These are phyloP conservation scores for Brienomyrus longianalis DNA, from an alignment of 2,113 vertebrate genomes.

Conservation along the genomic window DNA sequence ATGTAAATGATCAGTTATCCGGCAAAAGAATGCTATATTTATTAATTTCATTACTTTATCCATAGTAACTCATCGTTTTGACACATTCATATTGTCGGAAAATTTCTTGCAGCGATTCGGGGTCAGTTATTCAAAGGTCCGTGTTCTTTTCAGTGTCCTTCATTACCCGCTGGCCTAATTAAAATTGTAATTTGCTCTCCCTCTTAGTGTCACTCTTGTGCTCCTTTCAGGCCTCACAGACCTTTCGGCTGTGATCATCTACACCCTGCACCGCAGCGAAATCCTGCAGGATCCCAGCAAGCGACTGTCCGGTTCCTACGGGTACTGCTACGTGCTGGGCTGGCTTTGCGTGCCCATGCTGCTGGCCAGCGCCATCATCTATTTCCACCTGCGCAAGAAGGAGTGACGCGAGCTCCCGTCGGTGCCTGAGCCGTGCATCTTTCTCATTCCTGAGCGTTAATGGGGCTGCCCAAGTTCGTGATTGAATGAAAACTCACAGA, in stretches of 20 bases:
- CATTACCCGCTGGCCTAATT: neutral
- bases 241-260: conserved; percentile 72
- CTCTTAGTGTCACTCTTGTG: neutral
- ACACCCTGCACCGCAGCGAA: conserved; percentile 64
- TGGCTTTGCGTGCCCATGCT: conserved; percentile 79
- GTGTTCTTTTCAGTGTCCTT: neutral
- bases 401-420: conserved; percentile 31
- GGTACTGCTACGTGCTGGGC: conserved; percentile 75
- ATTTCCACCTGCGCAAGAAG: conserved; percentile 78
- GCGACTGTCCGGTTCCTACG: conserved; percentile 61
- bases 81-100: neutral
- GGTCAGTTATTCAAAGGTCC: neutral
- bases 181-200: neutral
- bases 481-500: neutral
- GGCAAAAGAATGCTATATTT: neutral
- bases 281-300: conserved; percentile 52
- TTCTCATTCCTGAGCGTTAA: neutral
- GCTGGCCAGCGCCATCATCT: conserved; percentile 70
- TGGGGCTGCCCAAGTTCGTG: neutral
- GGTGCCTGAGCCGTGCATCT: neutral
- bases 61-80: neutral
- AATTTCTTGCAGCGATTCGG: neutral
- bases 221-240: conserved; percentile 57
- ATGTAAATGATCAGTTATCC: neutral
- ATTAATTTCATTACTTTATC: neutral